A percentile compares a stretch with the other conserved stretches of the same genome.
Evolutionary conservation across 92 coral and sea anemone species (phyloP).

Genomic region (Porites lobata): DNA sequence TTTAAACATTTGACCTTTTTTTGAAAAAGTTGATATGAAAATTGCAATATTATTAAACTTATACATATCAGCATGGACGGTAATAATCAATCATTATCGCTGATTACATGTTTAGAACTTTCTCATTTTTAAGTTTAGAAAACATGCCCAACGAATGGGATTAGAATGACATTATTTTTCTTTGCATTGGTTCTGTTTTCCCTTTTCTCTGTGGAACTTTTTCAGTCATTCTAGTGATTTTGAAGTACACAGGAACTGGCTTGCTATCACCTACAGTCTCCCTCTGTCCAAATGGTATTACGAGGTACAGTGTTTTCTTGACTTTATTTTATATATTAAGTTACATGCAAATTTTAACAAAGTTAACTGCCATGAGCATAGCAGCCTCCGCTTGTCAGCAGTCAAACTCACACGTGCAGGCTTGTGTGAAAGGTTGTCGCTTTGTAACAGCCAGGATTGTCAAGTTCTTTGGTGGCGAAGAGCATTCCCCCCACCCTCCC

Average conservation of each 20-base stretch:
- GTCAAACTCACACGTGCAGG: too few relatives aligned
- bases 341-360: not conserved
- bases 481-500: too few relatives aligned
- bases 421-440: too few relatives aligned
- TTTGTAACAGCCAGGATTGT: too few relatives aligned
- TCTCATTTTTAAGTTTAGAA: not conserved
- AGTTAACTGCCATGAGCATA: not conserved
- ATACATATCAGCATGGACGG: not conserved
- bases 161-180: not conserved
- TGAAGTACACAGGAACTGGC: conserved; percentile 99
- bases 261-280: conserved; percentile 91
- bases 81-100: not conserved
- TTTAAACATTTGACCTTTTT: too few relatives aligned
- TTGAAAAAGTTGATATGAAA: not conserved
- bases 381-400: too few relatives aligned
- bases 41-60: not conserved
- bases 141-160: not conserved
- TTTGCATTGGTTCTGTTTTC: conserved; percentile 22
- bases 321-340: too few relatives aligned
- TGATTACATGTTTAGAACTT: not conserved
- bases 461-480: too few relatives aligned
- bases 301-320: conserved; percentile 68
- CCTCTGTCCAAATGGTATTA: conserved; percentile 94
- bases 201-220: conserved; percentile 3
- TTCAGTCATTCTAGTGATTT: conserved; percentile 97